phyloP scores from a whole-genome alignment of 1,140 invertebrate species.

The Drosophila chauvacae region DNA sequence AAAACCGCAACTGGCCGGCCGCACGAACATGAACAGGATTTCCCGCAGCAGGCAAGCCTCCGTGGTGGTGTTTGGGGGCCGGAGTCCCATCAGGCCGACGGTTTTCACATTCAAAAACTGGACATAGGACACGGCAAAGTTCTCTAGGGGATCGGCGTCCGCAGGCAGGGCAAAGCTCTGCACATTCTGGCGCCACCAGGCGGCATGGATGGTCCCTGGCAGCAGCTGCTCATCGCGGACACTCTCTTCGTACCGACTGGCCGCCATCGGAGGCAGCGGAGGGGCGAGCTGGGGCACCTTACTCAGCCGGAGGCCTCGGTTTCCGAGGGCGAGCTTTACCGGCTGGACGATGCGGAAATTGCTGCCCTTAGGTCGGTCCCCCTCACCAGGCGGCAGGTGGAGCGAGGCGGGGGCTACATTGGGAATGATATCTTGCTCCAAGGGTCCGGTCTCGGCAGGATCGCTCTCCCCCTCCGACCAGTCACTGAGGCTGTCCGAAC shows the following conservation, averaged over 20 bases:
- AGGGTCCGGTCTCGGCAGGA: not conserved
- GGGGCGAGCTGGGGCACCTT: conserved; percentile 14
- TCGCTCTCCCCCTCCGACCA: conserved; percentile 28
- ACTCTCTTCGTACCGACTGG: not conserved
- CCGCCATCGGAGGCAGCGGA: not conserved
- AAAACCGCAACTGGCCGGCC: conserved; percentile 64
- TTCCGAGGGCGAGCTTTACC: not conserved
- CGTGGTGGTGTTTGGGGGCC: conserved; percentile 52
- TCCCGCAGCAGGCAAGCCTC: conserved; percentile 73
- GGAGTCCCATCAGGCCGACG: conserved; percentile 16
- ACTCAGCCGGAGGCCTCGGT: not conserved
- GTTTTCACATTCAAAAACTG: conserved; percentile 37
- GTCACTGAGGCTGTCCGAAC: conserved; percentile 29
- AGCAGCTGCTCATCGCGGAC: conserved; percentile 6
- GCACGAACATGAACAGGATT: conserved; percentile 77
- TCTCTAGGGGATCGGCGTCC: conserved; percentile 19
- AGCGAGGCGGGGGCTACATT: not conserved
- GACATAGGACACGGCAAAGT: conserved; percentile 62
- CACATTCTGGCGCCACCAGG: conserved; percentile 62
- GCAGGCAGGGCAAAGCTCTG: conserved; percentile 17
- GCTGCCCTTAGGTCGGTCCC: not conserved
- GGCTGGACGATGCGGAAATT: conserved; percentile 21
- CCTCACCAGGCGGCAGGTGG: not conserved
- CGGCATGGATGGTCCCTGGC: conserved; percentile 31
- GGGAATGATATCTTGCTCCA: not conserved